These are phyloP conservation scores for Ariopsis seemanni DNA, from an alignment of 2,113 vertebrate species.

Conservation along the genomic window DNA sequence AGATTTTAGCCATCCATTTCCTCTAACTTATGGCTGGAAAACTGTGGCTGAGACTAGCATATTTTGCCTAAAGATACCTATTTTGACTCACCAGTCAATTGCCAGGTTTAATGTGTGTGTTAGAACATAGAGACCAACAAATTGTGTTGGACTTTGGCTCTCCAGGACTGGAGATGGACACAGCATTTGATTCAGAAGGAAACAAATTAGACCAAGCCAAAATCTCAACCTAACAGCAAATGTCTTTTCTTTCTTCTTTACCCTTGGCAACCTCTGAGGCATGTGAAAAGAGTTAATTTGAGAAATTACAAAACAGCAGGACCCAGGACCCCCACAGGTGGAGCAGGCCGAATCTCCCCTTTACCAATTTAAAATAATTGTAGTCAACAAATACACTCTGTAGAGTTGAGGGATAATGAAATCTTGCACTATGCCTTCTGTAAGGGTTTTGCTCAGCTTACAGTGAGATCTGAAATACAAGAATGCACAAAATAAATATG, in stretches of 20 bases:
- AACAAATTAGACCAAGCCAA: slow-evolving; percentile 20
- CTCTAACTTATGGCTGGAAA: neutral
- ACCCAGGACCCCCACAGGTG: slow-evolving; percentile 59
- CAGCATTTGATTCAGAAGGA: neutral
- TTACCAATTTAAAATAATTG: slow-evolving; percentile 52
- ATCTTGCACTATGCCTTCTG: slow-evolving; percentile 43
- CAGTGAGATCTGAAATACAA: slow-evolving; percentile 57
- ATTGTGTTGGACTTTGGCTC: neutral
- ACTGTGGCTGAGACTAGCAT: neutral
- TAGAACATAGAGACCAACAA: neutral
- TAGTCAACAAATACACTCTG: slow-evolving; percentile 43
- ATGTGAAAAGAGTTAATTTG: slow-evolving; percentile 68
- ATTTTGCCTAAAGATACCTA: neutral
- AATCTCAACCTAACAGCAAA: slow-evolving; percentile 13
- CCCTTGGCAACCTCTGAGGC: slow-evolving; percentile 67
- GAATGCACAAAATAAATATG: slow-evolving; percentile 35
- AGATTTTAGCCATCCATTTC: neutral
- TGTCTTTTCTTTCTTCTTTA: slow-evolving; percentile 43
- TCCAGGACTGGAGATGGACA: neutral
- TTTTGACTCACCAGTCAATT: neutral
- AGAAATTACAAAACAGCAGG: slow-evolving; percentile 70
- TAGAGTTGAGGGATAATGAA: slow-evolving; percentile 38
- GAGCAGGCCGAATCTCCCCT: slow-evolving; percentile 62
- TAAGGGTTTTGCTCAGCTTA: slow-evolving; percentile 64
- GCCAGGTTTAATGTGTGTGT: neutral